These are phyloP conservation scores for Andrena hattorfiana DNA, from an alignment of 2,888 invertebrate genomes.

Conservation along the genomic window DNA sequence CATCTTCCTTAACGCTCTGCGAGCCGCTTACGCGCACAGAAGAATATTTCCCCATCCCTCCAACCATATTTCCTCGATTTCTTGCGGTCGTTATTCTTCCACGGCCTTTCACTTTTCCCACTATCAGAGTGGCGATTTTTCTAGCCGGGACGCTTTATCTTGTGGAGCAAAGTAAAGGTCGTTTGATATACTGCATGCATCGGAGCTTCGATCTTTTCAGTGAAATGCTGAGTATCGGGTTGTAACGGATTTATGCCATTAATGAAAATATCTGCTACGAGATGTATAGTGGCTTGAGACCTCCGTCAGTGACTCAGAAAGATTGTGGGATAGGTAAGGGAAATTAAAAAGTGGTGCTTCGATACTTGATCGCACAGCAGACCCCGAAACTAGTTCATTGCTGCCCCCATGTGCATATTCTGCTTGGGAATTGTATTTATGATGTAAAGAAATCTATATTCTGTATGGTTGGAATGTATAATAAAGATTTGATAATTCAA, in stretches of 20 bases:
- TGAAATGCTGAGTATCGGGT: not conserved
- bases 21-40: not conserved
- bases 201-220: slow-evolving; percentile 3
- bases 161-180: not conserved
- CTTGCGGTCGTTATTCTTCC: not conserved
- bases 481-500: no score
- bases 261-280: not conserved
- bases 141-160: slow-evolving; percentile 6
- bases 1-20: slow-evolving; percentile 1
- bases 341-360: no score
- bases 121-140: slow-evolving; percentile 7
- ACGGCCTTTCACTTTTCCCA: slow-evolving; percentile 18
- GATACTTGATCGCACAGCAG: no score
- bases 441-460: no score
- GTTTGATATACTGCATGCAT: slow-evolving; percentile 13
- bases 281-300: no score
- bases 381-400: no score
- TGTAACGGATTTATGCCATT: not conserved
- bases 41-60: not conserved
- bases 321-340: no score
- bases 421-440: no score
- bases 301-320: no score
- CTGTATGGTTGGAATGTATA: no score
- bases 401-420: no score
- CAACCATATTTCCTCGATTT: slow-evolving; percentile 4